Percentiles rank a stretch among this genome's conserved stretches.
phyloP scores from a whole-genome alignment of 2,113 vertebrate species.

The Reinhardtius hippoglossoides region DNA sequence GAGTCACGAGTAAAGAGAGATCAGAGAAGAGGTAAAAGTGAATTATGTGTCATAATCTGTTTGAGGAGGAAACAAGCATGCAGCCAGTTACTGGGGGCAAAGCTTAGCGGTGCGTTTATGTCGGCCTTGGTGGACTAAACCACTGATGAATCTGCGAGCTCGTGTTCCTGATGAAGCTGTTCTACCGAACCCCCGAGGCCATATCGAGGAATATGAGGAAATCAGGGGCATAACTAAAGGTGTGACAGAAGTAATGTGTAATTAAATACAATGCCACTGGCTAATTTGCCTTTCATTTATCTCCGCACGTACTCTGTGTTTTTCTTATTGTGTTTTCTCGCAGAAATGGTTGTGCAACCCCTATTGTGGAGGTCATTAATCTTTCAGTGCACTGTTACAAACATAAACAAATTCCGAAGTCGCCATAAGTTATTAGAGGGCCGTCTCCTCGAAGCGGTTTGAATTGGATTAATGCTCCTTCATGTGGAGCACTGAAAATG shows the following conservation, averaged over 20 bases:
- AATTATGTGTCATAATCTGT: constrained; percentile 56
- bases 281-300: constrained; percentile 69
- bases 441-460: constrained; percentile 68
- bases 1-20: constrained; percentile 51
- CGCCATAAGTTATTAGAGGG: constrained; percentile 70
- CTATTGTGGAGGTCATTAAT: constrained; percentile 65
- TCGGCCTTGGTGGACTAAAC: constrained; percentile 52
- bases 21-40: constrained; percentile 52
- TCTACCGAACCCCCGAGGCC: constrained; percentile 53
- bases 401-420: constrained; percentile 71
- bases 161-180: constrained; percentile 56
- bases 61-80: constrained; percentile 49
- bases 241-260: constrained; percentile 68
- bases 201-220: constrained; percentile 48
- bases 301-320: constrained; percentile 41
- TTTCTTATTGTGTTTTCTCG: constrained; percentile 40
- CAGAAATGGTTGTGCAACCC: constrained; percentile 35
- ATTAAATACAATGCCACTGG: constrained; percentile 71
- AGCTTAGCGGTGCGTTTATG: constrained; percentile 49
- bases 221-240: constrained; percentile 62
- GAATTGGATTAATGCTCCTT: constrained; percentile 72
- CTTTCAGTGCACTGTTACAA: constrained; percentile 64
- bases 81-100: constrained; percentile 41
- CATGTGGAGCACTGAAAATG: constrained; percentile 60
- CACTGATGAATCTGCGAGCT: constrained; percentile 66